Conservation (phyloP, 2,888 invertebrate genomes). For the Parochlus steinenii region DNA sequence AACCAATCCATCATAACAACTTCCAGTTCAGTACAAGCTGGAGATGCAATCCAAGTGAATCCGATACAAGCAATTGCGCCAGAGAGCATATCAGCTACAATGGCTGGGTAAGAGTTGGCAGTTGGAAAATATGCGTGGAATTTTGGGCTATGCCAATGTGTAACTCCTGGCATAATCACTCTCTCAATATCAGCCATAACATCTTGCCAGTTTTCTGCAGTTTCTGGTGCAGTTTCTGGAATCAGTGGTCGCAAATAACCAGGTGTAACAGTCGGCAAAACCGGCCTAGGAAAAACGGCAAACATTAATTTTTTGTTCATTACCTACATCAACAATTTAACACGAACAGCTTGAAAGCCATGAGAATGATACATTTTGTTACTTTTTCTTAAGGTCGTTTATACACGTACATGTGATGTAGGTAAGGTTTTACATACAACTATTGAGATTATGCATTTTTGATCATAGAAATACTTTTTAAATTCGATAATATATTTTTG, state of each 20-base stretch:
- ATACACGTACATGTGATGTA: no score
- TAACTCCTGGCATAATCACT: slow-evolving; percentile 95
- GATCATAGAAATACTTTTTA: no score
- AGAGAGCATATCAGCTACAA: slow-evolving; percentile 88
- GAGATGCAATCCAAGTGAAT: slow-evolving; percentile 90
- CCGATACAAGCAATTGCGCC: slow-evolving; percentile 92
- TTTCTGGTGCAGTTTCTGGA: slow-evolving; percentile 67
- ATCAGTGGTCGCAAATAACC: slow-evolving; percentile 81
- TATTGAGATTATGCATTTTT: no score
- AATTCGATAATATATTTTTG: no score
- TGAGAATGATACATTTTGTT: no score
- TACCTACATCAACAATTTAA: no score
- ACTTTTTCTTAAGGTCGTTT: no score
- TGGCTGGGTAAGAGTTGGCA: slow-evolving; percentile 83
- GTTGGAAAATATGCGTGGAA: slow-evolving; percentile 95
- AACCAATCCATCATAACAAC: slow-evolving; percentile 93
- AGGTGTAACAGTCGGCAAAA: slow-evolving; percentile 81
- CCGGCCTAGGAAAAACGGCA: slow-evolving; percentile 42
- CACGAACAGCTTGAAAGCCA: no score
- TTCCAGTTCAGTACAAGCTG: slow-evolving; percentile 90
- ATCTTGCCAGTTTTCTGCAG: slow-evolving; percentile 77
- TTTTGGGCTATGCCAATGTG: slow-evolving; percentile 91
- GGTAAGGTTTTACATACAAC: no score
- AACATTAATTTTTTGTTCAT: no score
- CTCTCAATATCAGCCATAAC: slow-evolving; percentile 86